Percentiles rank a stretch among this genome's conserved stretches.
phyloP scores from a whole-genome alignment of 2,888 invertebrate species.

The Eilema griseolum region DNA sequence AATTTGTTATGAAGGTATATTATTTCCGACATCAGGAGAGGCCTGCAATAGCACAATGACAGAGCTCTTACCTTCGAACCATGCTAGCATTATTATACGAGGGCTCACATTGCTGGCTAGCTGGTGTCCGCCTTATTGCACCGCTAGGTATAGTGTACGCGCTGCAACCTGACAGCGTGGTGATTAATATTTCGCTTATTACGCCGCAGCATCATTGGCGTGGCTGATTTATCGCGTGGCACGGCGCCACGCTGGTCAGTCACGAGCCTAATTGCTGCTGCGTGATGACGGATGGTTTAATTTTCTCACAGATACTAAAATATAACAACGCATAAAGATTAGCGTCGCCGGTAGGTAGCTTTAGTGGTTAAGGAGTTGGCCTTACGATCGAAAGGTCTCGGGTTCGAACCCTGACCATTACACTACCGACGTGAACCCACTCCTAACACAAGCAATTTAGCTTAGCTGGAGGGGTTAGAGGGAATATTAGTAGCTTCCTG shows the following conservation, averaged over 20 bases:
- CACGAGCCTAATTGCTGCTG: constrained; percentile 20
- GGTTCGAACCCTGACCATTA: no score
- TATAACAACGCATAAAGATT: background rate
- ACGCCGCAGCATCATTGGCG: constrained; percentile 17
- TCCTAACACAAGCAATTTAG: no score
- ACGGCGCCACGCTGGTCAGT: constrained; percentile 31
- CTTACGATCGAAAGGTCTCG: no score
- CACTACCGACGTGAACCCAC: no score
- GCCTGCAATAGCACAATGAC: background rate
- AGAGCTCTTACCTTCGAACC: background rate
- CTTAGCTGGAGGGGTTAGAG: no score
- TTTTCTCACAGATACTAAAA: constrained; percentile 10
- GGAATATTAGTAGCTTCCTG: no score
- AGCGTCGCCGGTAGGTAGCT: no score
- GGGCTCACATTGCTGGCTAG: background rate
- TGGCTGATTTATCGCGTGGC: constrained; percentile 40
- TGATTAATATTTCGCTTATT: constrained; percentile 27
- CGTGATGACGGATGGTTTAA: constrained; percentile 17
- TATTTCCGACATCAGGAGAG: no score
- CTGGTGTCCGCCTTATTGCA: background rate
- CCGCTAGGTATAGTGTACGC: constrained; percentile 5
- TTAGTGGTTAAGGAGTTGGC: no score
- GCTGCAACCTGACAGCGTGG: constrained; percentile 16
- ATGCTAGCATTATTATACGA: background rate
- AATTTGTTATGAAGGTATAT: no score